Percentiles rank a stretch among this genome's conserved stretches.
phyloP scores from a whole-genome alignment of 2,797 vertebrate species.

The Enteromius afrohamiltoni region DNA sequence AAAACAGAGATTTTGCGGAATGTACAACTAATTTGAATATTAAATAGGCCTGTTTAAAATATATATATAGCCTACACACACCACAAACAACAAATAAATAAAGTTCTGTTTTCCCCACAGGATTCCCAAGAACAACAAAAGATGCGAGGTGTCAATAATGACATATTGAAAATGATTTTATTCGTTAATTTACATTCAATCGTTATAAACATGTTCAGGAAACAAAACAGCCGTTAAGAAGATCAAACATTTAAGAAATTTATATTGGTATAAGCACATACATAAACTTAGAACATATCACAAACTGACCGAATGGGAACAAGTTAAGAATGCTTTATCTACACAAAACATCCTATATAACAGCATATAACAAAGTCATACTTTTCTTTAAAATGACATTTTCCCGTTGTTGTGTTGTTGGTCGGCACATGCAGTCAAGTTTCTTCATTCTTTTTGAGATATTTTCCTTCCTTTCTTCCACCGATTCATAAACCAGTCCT shows the following conservation, averaged over 20 bases:
- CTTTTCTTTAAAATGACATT: constrained; percentile 80
- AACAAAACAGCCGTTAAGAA: constrained; percentile 85
- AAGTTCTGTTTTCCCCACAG: neutral
- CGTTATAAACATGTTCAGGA: constrained; percentile 91
- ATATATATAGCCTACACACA: too few species aligned
- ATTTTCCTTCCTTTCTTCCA: constrained; percentile 38
- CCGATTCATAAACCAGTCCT: constrained; percentile 66
- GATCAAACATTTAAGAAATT: constrained; percentile 96
- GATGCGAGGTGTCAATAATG: constrained; percentile 70
- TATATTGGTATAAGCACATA: constrained; percentile 94
- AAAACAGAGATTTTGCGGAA: neutral
- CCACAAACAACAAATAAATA: neutral
- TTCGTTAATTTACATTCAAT: constrained; percentile 94
- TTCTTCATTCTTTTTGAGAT: constrained; percentile 61
- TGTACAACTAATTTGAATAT: neutral
- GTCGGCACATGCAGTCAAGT: constrained; percentile 92
- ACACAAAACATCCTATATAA: constrained; percentile 98
- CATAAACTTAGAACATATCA: constrained; percentile 92
- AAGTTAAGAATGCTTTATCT: constrained; percentile 93
- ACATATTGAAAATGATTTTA: constrained; percentile 95
- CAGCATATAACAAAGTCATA: constrained; percentile 79
- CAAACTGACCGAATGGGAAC: constrained; percentile 95
- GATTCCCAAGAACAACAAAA: constrained; percentile 35
- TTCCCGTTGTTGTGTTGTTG: constrained; percentile 74
- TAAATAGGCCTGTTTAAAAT: neutral